phyloP scores from a whole-genome alignment of 2,888 invertebrate species.

The Orthosia cruda region DNA sequence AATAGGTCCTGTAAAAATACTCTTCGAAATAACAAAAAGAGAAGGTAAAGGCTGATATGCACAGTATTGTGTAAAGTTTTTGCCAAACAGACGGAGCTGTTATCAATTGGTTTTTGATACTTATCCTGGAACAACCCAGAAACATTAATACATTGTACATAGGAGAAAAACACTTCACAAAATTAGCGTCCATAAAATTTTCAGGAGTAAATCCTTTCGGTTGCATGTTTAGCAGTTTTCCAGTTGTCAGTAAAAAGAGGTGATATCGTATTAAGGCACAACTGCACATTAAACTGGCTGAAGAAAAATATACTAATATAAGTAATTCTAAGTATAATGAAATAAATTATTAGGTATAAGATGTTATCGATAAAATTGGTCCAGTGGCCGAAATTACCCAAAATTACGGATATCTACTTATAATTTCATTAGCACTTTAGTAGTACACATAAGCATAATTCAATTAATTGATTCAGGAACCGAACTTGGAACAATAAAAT shows the following conservation, averaged over 20 bases:
- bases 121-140: constrained; percentile 66
- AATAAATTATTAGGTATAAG: not conserved
- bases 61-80: constrained; percentile 69
- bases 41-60: constrained; percentile 57
- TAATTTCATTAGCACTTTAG: constrained; percentile 22
- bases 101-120: constrained; percentile 64
- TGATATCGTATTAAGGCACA: constrained; percentile 14
- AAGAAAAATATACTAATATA: constrained; percentile 2
- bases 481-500: not conserved
- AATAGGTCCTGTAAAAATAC: constrained; percentile 61
- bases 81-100: constrained; percentile 51
- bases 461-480: not conserved
- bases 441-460: not conserved
- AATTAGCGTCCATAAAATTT: constrained; percentile 28
- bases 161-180: constrained; percentile 70
- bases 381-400: constrained; percentile 5
- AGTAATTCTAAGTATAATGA: not conserved
- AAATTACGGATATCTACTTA: constrained; percentile 1
- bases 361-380: constrained; percentile 34
- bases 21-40: constrained; percentile 58
- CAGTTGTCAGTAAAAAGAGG: not conserved
- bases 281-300: not conserved
- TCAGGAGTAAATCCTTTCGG: not conserved
- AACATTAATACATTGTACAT: constrained; percentile 63
- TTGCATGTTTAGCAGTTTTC: constrained; percentile 8